Evolutionary conservation across 2,113 vertebrate species (phyloP), one percentile per base, ranked within the genome.

Genomic region (Aegotheles bennettii): DNA sequence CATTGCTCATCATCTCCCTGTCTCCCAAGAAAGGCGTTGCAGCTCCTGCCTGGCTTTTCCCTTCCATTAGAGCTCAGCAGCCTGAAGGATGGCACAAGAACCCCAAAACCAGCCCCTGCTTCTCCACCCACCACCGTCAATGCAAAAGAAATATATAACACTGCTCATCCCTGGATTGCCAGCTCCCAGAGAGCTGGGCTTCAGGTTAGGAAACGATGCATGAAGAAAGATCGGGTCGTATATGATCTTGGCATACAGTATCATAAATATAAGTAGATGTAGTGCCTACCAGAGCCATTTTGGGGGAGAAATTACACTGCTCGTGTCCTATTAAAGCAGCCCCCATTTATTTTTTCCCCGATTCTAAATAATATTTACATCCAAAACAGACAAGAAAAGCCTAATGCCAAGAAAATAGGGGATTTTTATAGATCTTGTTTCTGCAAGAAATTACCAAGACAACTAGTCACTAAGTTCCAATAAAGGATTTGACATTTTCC

Each of bases 401-500:
- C 73, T 26, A 20, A 56, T 54, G 65, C 86, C 75, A 95, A 94
- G 84, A 95, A 91, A 95, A 94, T 3, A 53, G 31, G 65, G 24
- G 88, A 76, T 95, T 95, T 92, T 93, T 90, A 94, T 70, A 96
- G 91, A 91, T 47, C 84, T 50, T 75, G 33, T 65, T 95, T 45
- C 59, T 87, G 50, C 33, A 68, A 54, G 61, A 91, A 76, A 92
- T 94, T 93, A 84, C 70, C 83, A 95, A 96, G 88, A 80, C 95
- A 93, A 96, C 89, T 91, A 94, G 64, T 90, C 76, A 95, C 81
- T 74, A 91, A 76, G 60, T 94, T 95, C 95, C 33, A n/a, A 94
- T 90, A 71, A 81, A 83, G 60, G 64, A 96, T 93, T 96, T 96
- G 96, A 95, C 84, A 87, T 95, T 94, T 96, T 91, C 82, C 79